phyloP scores from a whole-genome alignment of 2,797 vertebrate genomes.

The Pachyuromys duprasi region DNA sequence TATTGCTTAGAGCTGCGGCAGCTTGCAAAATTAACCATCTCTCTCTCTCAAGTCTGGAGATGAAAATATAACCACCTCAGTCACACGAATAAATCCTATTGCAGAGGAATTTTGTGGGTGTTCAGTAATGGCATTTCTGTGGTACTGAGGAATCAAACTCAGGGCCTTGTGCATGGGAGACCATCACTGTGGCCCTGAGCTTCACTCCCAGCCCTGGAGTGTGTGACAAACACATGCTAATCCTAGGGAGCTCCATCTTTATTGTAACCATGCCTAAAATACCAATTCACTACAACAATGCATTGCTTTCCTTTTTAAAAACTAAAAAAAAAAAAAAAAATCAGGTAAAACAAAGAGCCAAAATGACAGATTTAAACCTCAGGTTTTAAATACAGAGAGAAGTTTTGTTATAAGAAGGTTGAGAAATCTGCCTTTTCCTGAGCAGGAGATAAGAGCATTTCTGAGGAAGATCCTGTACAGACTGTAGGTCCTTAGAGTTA shows the following conservation, averaged over 20 bases:
- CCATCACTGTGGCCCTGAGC: background rate
- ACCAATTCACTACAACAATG: conserved; percentile 15
- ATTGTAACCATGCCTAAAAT: conserved; percentile 34
- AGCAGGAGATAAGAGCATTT: conserved; percentile 28
- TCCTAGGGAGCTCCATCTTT: background rate
- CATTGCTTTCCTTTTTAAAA: conserved; percentile 35
- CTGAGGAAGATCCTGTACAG: background rate
- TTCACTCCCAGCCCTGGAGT: background rate
- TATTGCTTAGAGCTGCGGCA: conserved; percentile 30
- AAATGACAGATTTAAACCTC: conserved; percentile 45
- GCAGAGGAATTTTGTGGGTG: background rate
- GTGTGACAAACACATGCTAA: conserved; percentile 3
- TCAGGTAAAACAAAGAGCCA: conserved; percentile 33
- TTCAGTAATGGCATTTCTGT: background rate
- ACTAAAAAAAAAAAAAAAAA: background rate
- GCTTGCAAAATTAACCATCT: background rate
- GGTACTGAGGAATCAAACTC: background rate
- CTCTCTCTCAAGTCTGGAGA: conserved; percentile 19
- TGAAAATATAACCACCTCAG: background rate
- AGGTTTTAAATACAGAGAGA: conserved; percentile 49
- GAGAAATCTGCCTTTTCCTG: conserved; percentile 31
- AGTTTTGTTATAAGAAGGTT: background rate
- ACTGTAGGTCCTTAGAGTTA: background rate
- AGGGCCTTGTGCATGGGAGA: background rate
- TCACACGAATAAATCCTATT: conserved; percentile 21